These are phyloP conservation scores for Macquaria ambigua DNA, from an alignment of 2,113 vertebrate species.

Conservation along the genomic window DNA sequence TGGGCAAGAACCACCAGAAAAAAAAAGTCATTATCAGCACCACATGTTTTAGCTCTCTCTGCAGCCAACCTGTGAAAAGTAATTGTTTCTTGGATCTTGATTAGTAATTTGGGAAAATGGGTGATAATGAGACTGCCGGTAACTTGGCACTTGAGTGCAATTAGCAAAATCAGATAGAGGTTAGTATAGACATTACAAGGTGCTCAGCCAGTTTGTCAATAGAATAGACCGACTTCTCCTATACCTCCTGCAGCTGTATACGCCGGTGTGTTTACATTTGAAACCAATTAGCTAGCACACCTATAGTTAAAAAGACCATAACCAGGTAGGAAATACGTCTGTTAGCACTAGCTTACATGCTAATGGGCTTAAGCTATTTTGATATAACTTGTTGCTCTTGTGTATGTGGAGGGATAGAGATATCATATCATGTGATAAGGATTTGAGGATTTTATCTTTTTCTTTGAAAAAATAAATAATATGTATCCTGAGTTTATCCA, in stretches of 20 bases:
- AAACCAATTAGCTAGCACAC: slow-evolving; percentile 38
- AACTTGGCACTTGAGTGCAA: slow-evolving; percentile 80
- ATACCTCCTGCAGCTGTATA: slow-evolving; percentile 22
- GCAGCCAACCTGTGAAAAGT: slow-evolving; percentile 53
- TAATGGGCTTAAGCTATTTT: not conserved
- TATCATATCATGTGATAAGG: too few species aligned
- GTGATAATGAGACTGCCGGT: slow-evolving; percentile 79
- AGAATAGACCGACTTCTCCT: slow-evolving; percentile 55
- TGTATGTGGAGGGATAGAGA: too few species aligned
- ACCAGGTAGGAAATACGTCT: slow-evolving; percentile 2
- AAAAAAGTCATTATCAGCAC: slow-evolving; percentile 27
- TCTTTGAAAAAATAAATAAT: too few species aligned
- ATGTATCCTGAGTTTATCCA: too few species aligned
- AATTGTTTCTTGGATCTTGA: slow-evolving; percentile 78
- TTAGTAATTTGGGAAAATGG: slow-evolving; percentile 78
- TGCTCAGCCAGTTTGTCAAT: slow-evolving; percentile 71
- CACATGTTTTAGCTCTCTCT: slow-evolving; percentile 42
- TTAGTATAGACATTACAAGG: slow-evolving; percentile 70
- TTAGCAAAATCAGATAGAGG: slow-evolving; percentile 79
- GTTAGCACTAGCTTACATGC: slow-evolving; percentile 8
- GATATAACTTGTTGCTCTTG: not conserved
- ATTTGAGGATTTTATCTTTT: too few species aligned
- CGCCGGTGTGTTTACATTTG: slow-evolving; percentile 35
- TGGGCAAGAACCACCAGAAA: slow-evolving; percentile 37
- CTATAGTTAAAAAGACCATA: not conserved